Evolutionary conservation across 23 tunicate genomes (phyloP).

Genomic region (Ciona savignyi): DNA sequence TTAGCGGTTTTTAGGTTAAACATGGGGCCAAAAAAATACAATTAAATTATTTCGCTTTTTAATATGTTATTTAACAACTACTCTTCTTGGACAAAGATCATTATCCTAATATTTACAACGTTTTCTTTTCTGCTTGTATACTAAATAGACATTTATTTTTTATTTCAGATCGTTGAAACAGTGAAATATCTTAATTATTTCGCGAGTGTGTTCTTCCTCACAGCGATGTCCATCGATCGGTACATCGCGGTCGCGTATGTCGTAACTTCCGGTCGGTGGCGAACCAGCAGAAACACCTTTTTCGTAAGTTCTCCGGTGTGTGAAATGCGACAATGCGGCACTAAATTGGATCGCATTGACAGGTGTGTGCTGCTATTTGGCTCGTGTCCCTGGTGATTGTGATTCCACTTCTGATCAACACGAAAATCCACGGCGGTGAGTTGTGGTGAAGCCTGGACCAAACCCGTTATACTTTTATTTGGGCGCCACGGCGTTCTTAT

Average conservation of each 20-base stretch:
- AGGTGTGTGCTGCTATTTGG: slow-evolving; percentile 74
- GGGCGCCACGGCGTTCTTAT: no score
- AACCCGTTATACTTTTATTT: no score
- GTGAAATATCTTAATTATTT: slow-evolving; percentile 64
- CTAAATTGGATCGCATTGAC: not conserved
- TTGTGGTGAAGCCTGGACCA: no score
- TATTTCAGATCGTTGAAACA: slow-evolving; percentile 60
- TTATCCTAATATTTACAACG: not conserved
- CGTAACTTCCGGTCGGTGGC: slow-evolving; percentile 50
- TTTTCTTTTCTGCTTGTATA: not conserved
- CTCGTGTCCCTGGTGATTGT: slow-evolving; percentile 54
- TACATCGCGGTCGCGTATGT: slow-evolving; percentile 73
- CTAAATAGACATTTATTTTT: not conserved
- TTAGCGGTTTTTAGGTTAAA: no score
- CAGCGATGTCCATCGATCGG: slow-evolving; percentile 79
- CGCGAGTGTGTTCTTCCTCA: slow-evolving; percentile 71
- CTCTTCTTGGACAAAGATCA: no score
- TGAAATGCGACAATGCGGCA: not conserved
- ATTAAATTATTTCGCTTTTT: no score
- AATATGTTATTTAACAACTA: no score
- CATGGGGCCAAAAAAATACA: no score
- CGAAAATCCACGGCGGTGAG: slow-evolving; percentile 45
- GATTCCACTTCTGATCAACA: slow-evolving; percentile 55
- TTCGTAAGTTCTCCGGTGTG: slow-evolving; percentile 26
- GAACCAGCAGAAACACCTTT: slow-evolving; percentile 64